Evolutionary conservation across 2,113 vertebrate species (phyloP).

Genomic region (Otolemur garnettii): DNA sequence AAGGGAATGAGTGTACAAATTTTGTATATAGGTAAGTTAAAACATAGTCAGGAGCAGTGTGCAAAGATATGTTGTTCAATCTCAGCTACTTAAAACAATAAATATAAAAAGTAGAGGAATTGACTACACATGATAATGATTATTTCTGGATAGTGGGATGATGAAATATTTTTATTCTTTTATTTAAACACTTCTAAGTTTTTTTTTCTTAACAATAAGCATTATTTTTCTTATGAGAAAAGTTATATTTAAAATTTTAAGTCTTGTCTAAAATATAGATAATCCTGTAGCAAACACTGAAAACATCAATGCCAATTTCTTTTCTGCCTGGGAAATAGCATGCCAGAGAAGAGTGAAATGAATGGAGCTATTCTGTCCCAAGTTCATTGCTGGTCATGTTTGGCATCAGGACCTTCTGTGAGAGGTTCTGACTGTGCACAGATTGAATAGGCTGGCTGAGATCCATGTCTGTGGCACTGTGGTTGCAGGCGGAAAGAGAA

Average conservation of each 20-base stretch:
- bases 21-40: not conserved
- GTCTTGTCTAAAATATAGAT: not conserved
- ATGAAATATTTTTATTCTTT: constrained; percentile 54
- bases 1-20: not conserved
- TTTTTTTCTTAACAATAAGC: not conserved
- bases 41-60: not conserved
- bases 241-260: not conserved
- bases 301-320: not conserved
- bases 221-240: constrained; percentile 63
- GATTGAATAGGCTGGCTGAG: not conserved
- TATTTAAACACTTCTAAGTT: not conserved
- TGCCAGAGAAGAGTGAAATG: not conserved
- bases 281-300: not conserved
- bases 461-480: not conserved
- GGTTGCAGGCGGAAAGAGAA: not conserved
- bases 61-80: constrained; percentile 14
- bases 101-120: constrained; percentile 38
- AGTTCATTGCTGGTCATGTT: not conserved
- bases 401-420: not conserved
- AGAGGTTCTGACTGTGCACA: not conserved
- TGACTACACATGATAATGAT: not conserved
- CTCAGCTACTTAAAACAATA: constrained; percentile 32
- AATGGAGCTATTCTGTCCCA: fast-evolving
- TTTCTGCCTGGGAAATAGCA: not conserved
- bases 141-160: constrained; percentile 38